phyloP scores from a whole-genome alignment of 2,797 vertebrate genomes.

The Enteromius afrohamiltoni region DNA sequence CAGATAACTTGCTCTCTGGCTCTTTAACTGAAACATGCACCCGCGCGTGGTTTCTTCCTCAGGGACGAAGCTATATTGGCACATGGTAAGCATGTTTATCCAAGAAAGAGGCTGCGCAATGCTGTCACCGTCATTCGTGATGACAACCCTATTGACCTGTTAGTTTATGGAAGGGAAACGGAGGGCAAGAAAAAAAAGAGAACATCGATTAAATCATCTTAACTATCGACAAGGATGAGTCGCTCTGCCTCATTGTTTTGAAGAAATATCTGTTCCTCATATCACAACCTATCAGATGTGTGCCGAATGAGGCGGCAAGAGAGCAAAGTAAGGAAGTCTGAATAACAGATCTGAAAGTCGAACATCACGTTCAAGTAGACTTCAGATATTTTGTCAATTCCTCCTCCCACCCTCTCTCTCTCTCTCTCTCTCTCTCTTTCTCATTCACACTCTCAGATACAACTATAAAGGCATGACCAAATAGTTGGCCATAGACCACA shows the following conservation, averaged over 20 bases:
- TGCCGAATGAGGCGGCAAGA: neutral
- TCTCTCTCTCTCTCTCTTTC: neutral
- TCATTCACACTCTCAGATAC: neutral
- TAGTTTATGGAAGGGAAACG: slow-evolving; percentile 67
- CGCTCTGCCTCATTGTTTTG: slow-evolving; percentile 61
- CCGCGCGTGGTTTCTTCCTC: slow-evolving; percentile 69
- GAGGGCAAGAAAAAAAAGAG: slow-evolving; percentile 55
- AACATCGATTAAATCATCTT: slow-evolving; percentile 72
- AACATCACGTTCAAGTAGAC: neutral
- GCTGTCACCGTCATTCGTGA: slow-evolving; percentile 74
- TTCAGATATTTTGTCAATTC: neutral
- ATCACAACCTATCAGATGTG: neutral
- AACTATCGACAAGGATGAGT: slow-evolving; percentile 68
- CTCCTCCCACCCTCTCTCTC: neutral
- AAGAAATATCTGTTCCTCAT: slow-evolving; percentile 14
- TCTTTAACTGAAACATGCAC: slow-evolving; percentile 69
- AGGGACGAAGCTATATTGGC: slow-evolving; percentile 71
- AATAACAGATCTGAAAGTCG: neutral
- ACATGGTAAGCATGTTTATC: slow-evolving; percentile 75
- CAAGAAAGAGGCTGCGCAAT: slow-evolving; percentile 69
- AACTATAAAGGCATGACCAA: neutral
- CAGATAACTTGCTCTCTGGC: slow-evolving; percentile 32
- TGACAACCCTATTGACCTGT: slow-evolving; percentile 76
- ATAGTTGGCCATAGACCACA: neutral
- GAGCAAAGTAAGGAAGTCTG: neutral